A percentile compares a stretch with the other conserved stretches of the same genome.
These are phyloP conservation scores for Psephotus haematonotus DNA, from an alignment of 2,113 vertebrate genomes.

Conservation along the genomic window DNA sequence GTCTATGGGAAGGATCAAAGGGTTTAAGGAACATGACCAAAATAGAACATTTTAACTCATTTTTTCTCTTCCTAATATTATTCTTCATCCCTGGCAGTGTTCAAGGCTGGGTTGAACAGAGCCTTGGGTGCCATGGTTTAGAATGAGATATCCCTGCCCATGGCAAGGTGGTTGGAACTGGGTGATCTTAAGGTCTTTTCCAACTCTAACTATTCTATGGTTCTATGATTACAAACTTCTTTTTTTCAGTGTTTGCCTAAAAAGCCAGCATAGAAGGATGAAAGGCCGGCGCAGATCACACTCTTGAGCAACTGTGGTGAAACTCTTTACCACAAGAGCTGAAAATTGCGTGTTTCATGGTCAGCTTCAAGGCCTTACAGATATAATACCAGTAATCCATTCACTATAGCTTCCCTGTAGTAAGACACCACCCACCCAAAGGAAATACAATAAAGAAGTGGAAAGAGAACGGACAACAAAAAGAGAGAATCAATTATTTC, in stretches of 20 bases:
- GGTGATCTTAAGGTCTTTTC: too few relatives aligned
- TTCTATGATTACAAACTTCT: background rate
- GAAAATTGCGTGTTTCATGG: background rate
- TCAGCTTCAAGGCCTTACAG: background rate
- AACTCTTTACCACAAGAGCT: background rate
- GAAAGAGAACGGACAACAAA: background rate
- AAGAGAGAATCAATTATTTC: background rate
- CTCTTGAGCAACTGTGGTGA: background rate
- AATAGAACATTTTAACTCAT: background rate
- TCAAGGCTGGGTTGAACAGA: too few relatives aligned
- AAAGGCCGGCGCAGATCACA: background rate
- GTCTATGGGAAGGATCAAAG: conserved; percentile 39
- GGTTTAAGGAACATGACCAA: conserved; percentile 21
- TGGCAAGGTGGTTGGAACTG: too few relatives aligned
- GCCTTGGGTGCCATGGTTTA: too few relatives aligned
- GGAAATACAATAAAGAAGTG: background rate
- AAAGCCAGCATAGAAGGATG: background rate
- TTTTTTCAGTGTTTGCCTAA: background rate
- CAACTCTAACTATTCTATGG: too few relatives aligned
- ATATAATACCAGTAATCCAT: background rate
- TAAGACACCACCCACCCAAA: background rate
- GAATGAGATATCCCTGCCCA: too few relatives aligned
- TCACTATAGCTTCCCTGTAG: background rate
- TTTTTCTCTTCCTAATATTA: background rate
- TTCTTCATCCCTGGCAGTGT: too few relatives aligned